phyloP scores from a whole-genome alignment of 2,888 invertebrate species.

The Meiosimyza platycephala region DNA sequence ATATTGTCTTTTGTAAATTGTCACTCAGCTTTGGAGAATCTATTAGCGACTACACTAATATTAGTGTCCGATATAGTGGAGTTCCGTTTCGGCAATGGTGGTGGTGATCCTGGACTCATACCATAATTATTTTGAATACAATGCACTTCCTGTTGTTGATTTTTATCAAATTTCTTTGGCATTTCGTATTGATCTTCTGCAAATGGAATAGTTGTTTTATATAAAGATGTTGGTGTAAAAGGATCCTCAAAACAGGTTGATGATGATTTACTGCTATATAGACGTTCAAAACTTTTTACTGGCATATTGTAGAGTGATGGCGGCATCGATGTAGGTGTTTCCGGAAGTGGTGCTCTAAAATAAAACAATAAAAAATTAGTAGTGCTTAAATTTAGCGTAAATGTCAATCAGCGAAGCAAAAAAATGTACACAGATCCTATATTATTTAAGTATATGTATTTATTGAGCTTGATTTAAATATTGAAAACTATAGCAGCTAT shows the following conservation, averaged over 20 bases:
- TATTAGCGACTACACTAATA: conserved; percentile 33
- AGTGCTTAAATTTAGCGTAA: too few species aligned
- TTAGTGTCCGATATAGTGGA: conserved; percentile 47
- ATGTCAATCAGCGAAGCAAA: too few species aligned
- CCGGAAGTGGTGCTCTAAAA: conserved; percentile 41
- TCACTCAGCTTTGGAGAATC: conserved; percentile 30
- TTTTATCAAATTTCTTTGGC: conserved; percentile 49
- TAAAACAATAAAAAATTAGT: conserved; percentile 10
- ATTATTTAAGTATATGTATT: too few species aligned
- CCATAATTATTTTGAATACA: conserved; percentile 47
- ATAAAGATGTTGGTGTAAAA: conserved; percentile 28
- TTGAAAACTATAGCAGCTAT: too few species aligned
- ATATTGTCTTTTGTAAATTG: neutral
- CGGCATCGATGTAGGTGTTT: conserved; percentile 27
- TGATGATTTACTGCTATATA: conserved; percentile 42
- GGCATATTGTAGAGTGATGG: conserved; percentile 31
- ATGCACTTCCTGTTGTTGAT: conserved; percentile 41
- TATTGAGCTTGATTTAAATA: too few species aligned
- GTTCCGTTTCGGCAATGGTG: conserved; percentile 63
- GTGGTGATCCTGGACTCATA: conserved; percentile 54
- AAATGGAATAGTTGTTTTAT: conserved; percentile 19
- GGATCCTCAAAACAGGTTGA: conserved; percentile 48
- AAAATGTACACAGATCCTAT: too few species aligned
- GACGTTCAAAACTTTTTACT: conserved; percentile 40
- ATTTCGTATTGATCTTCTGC: conserved; percentile 52